Conservation (phyloP, 2,888 invertebrate genomes). For the Paralinhomoeus sp. region DNA sequence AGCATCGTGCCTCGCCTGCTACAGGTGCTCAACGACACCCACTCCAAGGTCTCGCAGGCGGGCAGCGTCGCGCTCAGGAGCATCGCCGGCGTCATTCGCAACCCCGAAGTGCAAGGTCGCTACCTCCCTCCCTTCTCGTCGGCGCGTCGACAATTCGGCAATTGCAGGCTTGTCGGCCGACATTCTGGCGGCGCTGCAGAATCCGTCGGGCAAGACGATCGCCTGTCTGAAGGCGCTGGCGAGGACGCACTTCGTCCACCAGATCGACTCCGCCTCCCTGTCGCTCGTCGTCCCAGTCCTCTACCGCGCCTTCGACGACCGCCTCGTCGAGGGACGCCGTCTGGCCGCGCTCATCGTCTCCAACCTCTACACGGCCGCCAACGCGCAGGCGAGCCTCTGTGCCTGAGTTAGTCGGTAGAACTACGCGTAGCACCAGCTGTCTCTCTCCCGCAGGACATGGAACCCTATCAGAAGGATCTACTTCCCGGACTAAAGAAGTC, state of each 20-base stretch:
- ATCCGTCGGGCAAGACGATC: constrained; percentile 76
- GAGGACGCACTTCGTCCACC: constrained; percentile 67
- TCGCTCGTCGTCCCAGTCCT: constrained; percentile 98
- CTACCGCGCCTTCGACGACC: constrained; percentile 83
- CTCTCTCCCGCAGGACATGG: constrained; percentile 47
- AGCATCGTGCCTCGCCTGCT: constrained; percentile 92
- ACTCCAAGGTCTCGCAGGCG: constrained; percentile 34
- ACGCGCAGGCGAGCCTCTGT: constrained; percentile 49
- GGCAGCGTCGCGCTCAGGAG: constrained; percentile 69
- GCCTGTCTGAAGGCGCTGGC: constrained; percentile 56
- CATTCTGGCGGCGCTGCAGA: constrained; percentile 67
- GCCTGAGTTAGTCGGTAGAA: no score
- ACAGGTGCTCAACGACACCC: constrained; percentile 86
- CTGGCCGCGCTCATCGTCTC: constrained; percentile 99
- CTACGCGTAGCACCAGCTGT: no score
- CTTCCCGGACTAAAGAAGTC: constrained; percentile 88
- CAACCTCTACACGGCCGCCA: constrained; percentile 95
- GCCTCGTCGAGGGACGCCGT: constrained; percentile 89
- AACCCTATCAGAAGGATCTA: constrained; percentile 80
- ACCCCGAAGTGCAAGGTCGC: constrained; percentile 78
- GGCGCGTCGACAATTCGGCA: background rate
- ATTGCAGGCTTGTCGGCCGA: constrained; percentile 29
- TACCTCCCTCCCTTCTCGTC: no score
- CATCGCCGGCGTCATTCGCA: constrained; percentile 88
- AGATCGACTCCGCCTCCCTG: constrained; percentile 91